phyloP scores from a whole-genome alignment of 2,113 vertebrate genomes.

The Seriola aureovittata region DNA sequence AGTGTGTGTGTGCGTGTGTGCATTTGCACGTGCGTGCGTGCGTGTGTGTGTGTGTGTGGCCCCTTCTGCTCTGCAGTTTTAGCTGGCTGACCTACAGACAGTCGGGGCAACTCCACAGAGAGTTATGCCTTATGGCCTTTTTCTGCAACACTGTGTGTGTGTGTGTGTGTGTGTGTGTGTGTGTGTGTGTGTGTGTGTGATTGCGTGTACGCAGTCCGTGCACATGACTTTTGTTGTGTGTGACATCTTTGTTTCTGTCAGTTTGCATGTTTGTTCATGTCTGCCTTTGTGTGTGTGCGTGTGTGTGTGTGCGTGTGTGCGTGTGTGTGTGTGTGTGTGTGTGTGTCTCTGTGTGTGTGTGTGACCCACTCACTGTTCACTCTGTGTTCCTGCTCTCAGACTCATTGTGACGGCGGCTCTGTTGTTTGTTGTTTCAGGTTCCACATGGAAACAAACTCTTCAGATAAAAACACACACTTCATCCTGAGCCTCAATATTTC shows the following conservation, averaged over 20 bases:
- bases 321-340: neutral
- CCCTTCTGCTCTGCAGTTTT: conserved; percentile 65
- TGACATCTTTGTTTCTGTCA: conserved; percentile 15
- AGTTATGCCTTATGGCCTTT: conserved; percentile 62
- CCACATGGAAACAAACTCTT: neutral
- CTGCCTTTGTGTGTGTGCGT: neutral
- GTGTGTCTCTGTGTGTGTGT: neutral
- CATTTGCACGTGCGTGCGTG: conserved; percentile 5
- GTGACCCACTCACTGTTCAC: neutral
- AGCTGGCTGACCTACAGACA: conserved; percentile 63
- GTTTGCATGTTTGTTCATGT: neutral
- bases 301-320: conserved; percentile 14
- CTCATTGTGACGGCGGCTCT: neutral
- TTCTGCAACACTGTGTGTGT: conserved; percentile 23
- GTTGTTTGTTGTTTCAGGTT: neutral
- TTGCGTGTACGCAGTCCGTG: neutral
- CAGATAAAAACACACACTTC: neutral
- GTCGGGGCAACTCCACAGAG: conserved; percentile 48
- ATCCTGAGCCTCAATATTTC: neutral
- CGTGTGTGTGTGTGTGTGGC: conserved; percentile 35
- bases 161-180: neutral
- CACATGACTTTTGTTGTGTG: conserved; percentile 29
- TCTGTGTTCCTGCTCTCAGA: neutral
- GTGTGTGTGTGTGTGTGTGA: neutral
- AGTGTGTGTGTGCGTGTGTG: neutral